Conservation (phyloP, 2,888 invertebrate species). For the Ptychoptera albimana region DNA sequence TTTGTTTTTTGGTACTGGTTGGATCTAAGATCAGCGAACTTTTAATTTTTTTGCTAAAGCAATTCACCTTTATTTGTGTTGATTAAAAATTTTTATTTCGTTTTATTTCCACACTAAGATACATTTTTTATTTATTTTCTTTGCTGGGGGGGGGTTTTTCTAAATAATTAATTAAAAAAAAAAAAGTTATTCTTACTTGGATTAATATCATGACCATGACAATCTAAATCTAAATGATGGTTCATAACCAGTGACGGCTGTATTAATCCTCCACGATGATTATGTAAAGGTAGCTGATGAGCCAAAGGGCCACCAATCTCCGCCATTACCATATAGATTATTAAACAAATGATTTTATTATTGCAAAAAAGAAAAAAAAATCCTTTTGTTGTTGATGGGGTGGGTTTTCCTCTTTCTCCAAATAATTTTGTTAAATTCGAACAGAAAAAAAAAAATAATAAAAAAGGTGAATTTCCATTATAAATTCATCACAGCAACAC, state of each 20-base stretch:
- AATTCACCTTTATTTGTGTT: too few relatives aligned
- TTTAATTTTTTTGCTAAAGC: too few relatives aligned
- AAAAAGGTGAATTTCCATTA: neutral
- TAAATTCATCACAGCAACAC: neutral
- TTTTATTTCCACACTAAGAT: too few relatives aligned
- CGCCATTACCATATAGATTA: slow-evolving; percentile 44
- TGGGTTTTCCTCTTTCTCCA: neutral
- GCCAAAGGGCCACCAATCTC: slow-evolving; percentile 48
- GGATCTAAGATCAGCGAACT: too few relatives aligned
- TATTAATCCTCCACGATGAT: slow-evolving; percentile 38
- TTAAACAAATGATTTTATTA: neutral
- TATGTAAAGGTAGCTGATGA: slow-evolving; percentile 43
- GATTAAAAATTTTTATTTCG: too few relatives aligned
- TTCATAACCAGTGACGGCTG: slow-evolving; percentile 46
- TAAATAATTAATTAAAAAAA: neutral
- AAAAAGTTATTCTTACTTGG: slow-evolving; percentile 15
- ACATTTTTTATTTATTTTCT: too few relatives aligned
- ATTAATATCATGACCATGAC: slow-evolving; percentile 30
- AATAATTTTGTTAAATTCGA: neutral
- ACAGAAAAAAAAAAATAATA: neutral
- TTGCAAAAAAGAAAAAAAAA: slow-evolving; percentile 8
- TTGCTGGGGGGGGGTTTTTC: too few relatives aligned
- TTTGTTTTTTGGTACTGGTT: too few relatives aligned
- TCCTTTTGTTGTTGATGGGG: slow-evolving; percentile 4
- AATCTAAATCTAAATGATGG: slow-evolving; percentile 34